These are phyloP conservation scores for Lepidotrigona ventralis DNA, from an alignment of 1,140 invertebrate genomes.

Conservation along the genomic window DNA sequence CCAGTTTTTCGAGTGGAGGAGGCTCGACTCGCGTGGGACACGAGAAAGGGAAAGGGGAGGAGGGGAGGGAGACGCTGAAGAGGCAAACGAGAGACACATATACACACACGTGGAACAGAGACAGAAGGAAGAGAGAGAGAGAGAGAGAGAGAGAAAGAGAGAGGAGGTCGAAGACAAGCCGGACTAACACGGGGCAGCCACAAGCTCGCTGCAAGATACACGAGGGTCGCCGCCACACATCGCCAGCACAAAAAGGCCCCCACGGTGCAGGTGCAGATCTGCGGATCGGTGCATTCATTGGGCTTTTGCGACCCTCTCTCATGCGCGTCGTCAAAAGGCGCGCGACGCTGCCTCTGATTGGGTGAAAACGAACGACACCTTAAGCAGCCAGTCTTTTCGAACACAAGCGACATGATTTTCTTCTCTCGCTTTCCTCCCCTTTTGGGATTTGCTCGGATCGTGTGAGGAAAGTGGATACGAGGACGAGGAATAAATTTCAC, in stretches of 20 bases:
- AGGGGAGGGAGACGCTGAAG: neutral
- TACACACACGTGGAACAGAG: neutral
- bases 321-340: conserved; percentile 26
- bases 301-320: conserved; percentile 31
- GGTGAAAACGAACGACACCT: conserved; percentile 33
- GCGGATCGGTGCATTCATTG: conserved; percentile 33
- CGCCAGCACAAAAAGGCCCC: conserved; percentile 39
- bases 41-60: neutral
- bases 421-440: neutral
- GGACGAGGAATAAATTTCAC: neutral
- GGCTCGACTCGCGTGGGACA: conserved; percentile 23
- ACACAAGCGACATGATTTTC: neutral
- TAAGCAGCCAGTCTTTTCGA: neutral
- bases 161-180: conserved; percentile 36
- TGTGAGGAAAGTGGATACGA: too few species aligned
- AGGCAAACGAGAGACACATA: neutral
- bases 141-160: neutral
- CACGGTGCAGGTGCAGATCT: conserved; percentile 51
- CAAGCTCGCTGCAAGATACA: conserved; percentile 28
- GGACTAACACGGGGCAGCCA: conserved; percentile 36
- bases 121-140: too few species aligned
- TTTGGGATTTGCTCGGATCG: neutral
- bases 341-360: conserved; percentile 21
- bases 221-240: conserved; percentile 38
- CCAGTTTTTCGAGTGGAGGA: conserved; percentile 53